Percentiles rank a stretch among this genome's conserved stretches.
These are phyloP conservation scores for Brachyhypopomus occidentalis DNA, from an alignment of 2,113 vertebrate species.

Conservation along the genomic window DNA sequence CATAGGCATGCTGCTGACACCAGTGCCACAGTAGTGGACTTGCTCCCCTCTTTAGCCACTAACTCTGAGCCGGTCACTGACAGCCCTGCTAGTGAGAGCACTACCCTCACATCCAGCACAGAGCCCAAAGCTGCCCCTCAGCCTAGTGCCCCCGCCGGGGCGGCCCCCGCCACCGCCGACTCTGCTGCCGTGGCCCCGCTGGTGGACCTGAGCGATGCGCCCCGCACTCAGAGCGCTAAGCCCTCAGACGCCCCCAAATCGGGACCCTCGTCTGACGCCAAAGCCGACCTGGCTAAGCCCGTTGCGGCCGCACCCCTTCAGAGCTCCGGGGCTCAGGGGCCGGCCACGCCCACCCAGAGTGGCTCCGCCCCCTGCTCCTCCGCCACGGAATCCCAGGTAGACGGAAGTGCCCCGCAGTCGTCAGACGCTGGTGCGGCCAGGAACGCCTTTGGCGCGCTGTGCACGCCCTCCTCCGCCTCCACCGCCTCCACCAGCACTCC, in stretches of 20 bases:
- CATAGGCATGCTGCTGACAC: slow-evolving; percentile 90
- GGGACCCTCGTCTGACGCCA: slow-evolving; percentile 56
- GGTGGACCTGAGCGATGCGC: slow-evolving; percentile 91
- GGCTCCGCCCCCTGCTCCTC: not conserved
- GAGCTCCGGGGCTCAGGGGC: slow-evolving; percentile 68
- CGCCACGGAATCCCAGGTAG: slow-evolving; percentile 90
- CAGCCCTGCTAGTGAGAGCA: slow-evolving; percentile 90
- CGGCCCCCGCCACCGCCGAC: slow-evolving; percentile 46
- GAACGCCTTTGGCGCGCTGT: slow-evolving; percentile 84
- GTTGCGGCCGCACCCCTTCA: not conserved
- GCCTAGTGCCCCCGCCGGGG: slow-evolving; percentile 48
- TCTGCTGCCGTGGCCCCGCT: slow-evolving; percentile 80
- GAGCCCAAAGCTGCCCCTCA: slow-evolving; percentile 56
- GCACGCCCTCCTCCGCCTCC: slow-evolving; percentile 77
- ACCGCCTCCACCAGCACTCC: slow-evolving; percentile 80
- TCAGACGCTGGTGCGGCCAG: slow-evolving; percentile 85
- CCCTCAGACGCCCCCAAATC: slow-evolving; percentile 69
- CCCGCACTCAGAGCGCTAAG: slow-evolving; percentile 72
- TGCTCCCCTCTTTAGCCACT: slow-evolving; percentile 89
- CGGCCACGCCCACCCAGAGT: slow-evolving; percentile 71
- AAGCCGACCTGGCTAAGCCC: slow-evolving; percentile 66
- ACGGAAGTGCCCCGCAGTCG: slow-evolving; percentile 85
- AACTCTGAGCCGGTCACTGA: slow-evolving; percentile 92
- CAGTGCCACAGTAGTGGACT: slow-evolving; percentile 84
- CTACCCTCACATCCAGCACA: slow-evolving; percentile 84